These are phyloP conservation scores for Trachops cirrhosus DNA, from an alignment of 2,797 vertebrate genomes.

Conservation along the genomic window DNA sequence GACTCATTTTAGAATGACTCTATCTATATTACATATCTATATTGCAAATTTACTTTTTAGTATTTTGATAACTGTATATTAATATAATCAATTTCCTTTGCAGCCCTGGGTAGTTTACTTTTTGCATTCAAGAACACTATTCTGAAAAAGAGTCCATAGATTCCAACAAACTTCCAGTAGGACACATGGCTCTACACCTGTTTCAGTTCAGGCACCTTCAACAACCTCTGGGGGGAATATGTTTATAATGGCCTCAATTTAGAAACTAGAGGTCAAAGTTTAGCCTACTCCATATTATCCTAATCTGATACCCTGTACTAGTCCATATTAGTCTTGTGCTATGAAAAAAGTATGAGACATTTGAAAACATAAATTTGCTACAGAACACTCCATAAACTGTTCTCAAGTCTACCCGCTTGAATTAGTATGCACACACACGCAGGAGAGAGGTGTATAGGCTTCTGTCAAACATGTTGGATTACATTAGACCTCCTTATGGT, in stretches of 20 bases:
- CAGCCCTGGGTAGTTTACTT: not conserved
- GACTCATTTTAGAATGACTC: not conserved
- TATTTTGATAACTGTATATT: not conserved
- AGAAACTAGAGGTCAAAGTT: not conserved
- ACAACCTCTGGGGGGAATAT: not conserved
- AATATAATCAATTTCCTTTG: not conserved
- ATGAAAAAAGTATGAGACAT: not conserved
- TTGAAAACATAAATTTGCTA: not conserved
- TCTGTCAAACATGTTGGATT: not conserved
- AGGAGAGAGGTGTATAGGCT: not conserved
- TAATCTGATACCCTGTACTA: not conserved
- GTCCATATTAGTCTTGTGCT: not conserved
- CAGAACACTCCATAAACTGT: not conserved
- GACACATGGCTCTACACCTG: not conserved
- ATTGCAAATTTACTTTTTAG: not conserved
- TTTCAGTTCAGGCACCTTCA: not conserved
- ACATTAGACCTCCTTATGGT: not conserved
- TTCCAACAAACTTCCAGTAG: not conserved
- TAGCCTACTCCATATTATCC: not conserved
- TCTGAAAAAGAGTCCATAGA: not conserved
- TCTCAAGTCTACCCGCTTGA: not conserved
- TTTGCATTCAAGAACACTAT: not conserved
- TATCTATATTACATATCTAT: not conserved
- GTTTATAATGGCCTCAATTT: constrained; percentile 1
- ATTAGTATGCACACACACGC: not conserved